Base-by-base conservation (phyloP, 2,888 invertebrate genomes). In the Cerastoderma edule region DNA sequence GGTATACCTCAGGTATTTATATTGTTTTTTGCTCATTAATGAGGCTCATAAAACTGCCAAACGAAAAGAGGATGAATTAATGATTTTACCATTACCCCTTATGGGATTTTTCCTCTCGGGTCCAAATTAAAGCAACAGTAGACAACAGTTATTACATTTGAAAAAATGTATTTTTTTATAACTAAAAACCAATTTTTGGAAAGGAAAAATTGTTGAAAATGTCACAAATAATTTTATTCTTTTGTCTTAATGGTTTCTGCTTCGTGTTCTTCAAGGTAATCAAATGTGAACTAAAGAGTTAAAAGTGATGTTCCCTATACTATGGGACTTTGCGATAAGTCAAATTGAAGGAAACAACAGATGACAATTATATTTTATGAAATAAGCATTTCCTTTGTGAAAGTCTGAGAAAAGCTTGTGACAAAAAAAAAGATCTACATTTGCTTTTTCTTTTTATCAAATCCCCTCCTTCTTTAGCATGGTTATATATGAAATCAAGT, bases 11-110 rank as follows among this genome's bases (percentile, higher is more conserved):
- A 30, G 39, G 57, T 53, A 70, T 67, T 60, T 70, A 70, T 75
- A 76, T 72, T 77, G 69, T 73, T 70, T 70, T n/a, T 69, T 67
- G 65, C 60, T 30, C 35, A 44, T 60, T 72, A 70, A 70, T 50
- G 70, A 70, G 67, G n/a, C 22, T 70, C 66, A 66, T 75, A 75
- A 75, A 75, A 70, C 66, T 75, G 75, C 70, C 75, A 75, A 63
- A n/a, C 44, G 30, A 67, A 19, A 24, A 39, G 33, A 39, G 39
- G 39, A 60, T 4, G 24, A 60, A 60, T 65, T 39, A 60, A 60
- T 56, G n/a, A n/a, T n/a, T n/a, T n/a, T n/a, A n/a, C n/a, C n/a
- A n/a, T n/a, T n/a, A n/a, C n/a, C n/a, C n/a, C n/a, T n/a, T n/a
- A n/a, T n/a, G n/a, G n/a, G n/a, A n/a, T 16, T 39, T 16, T 39